These are phyloP conservation scores for Chelonus formosanus DNA, from an alignment of 2,888 invertebrate species.

Conservation along the genomic window DNA sequence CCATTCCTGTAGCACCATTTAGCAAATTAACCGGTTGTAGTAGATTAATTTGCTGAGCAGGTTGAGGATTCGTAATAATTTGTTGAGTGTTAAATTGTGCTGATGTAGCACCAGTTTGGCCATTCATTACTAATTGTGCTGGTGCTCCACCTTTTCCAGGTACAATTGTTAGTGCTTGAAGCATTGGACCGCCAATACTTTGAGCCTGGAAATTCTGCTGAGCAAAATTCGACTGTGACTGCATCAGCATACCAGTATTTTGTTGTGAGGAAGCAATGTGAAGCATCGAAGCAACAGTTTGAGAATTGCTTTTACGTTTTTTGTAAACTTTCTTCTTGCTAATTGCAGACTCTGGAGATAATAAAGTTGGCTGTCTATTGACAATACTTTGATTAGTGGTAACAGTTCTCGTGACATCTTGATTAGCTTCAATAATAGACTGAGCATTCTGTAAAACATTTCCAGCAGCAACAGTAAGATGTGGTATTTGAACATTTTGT, in stretches of 20 bases:
- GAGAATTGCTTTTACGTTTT: slow-evolving; percentile 77
- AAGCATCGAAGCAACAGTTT: slow-evolving; percentile 76
- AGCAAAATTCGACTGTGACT: slow-evolving; percentile 68
- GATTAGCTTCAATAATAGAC: slow-evolving; percentile 65
- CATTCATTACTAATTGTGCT: slow-evolving; percentile 81
- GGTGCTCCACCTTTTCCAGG: slow-evolving; percentile 79
- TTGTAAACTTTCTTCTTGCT: slow-evolving; percentile 72
- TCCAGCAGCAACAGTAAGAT: slow-evolving; percentile 71
- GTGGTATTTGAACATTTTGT: slow-evolving; percentile 76
- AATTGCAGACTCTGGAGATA: slow-evolving; percentile 74
- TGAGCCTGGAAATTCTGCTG: slow-evolving; percentile 81
- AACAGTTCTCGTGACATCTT: slow-evolving; percentile 55
- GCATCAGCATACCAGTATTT: slow-evolving; percentile 72
- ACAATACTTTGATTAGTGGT: slow-evolving; percentile 51
- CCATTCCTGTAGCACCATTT: slow-evolving; percentile 74
- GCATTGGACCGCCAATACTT: slow-evolving; percentile 74
- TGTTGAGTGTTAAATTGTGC: slow-evolving; percentile 74
- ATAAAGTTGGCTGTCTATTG: slow-evolving; percentile 60
- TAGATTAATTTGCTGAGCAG: slow-evolving; percentile 74
- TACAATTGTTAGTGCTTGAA: slow-evolving; percentile 80
- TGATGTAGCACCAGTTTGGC: slow-evolving; percentile 69
- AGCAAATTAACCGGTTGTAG: slow-evolving; percentile 84
- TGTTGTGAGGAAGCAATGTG: slow-evolving; percentile 73
- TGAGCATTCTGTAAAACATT: slow-evolving; percentile 72
- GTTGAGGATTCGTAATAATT: slow-evolving; percentile 70